phyloP scores from a whole-genome alignment of 2,888 invertebrate species.

The Acanthacorydalis orientalis region DNA sequence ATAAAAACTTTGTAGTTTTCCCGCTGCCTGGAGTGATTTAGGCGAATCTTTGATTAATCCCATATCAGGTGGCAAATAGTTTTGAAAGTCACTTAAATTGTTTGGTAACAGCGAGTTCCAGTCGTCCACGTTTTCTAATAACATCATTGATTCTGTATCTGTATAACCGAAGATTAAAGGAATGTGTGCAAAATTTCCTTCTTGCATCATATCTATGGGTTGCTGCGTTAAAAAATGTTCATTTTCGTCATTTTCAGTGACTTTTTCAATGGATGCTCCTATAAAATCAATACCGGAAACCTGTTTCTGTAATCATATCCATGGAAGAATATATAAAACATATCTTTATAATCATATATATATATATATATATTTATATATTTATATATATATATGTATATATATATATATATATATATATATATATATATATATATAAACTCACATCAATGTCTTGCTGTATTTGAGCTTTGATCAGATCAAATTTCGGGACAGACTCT shows the following conservation, averaged over 20 bases:
- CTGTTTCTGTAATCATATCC: too few relatives aligned
- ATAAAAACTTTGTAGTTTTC: neutral
- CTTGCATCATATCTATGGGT: neutral
- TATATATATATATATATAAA: too few relatives aligned
- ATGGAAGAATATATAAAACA: too few relatives aligned
- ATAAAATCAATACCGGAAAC: neutral
- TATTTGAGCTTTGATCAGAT: neutral
- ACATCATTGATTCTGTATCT: neutral
- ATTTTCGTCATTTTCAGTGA: neutral
- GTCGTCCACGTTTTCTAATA: neutral
- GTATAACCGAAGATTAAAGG: constrained; percentile 1
- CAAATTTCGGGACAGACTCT: neutral
- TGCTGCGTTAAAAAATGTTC: neutral
- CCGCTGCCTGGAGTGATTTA: neutral
- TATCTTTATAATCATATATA: too few relatives aligned
- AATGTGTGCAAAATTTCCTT: neutral
- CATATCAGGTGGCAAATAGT: neutral
- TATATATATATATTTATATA: too few relatives aligned
- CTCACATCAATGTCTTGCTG: too few relatives aligned
- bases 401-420: too few relatives aligned
- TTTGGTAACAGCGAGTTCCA: neutral
- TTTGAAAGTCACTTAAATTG: neutral
- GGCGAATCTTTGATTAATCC: neutral
- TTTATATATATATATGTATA: too few relatives aligned
- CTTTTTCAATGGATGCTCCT: neutral